A percentile compares a stretch with the other conserved stretches of the same genome.
These are phyloP conservation scores for Mastacembelus armatus DNA, from an alignment of 2,797 vertebrate genomes.

Conservation along the genomic window DNA sequence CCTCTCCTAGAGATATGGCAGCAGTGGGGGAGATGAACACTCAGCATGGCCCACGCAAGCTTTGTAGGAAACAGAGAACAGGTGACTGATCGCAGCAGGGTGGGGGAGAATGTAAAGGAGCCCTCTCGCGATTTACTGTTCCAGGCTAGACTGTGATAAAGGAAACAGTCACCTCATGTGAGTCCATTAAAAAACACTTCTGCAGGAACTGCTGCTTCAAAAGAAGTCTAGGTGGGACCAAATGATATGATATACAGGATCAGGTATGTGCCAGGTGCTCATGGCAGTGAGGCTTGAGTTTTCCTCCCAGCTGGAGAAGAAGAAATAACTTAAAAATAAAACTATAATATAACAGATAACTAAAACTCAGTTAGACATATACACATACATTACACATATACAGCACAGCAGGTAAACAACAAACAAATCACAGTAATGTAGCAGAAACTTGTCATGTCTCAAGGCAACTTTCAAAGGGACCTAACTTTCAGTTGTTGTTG, in stretches of 20 bases:
- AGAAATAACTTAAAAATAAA: constrained; percentile 60
- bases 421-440: constrained; percentile 57
- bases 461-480: constrained; percentile 66
- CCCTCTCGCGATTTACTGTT: constrained; percentile 49
- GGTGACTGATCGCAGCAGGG: constrained; percentile 66
- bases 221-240: constrained; percentile 18
- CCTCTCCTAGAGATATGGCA: constrained; percentile 56
- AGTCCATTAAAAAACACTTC: constrained; percentile 43
- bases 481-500: constrained; percentile 69
- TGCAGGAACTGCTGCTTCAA: constrained; percentile 24
- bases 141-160: constrained; percentile 41
- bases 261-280: constrained; percentile 36
- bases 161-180: constrained; percentile 46
- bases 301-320: constrained; percentile 23
- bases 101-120: constrained; percentile 37
- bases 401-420: constrained; percentile 68
- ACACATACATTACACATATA: no score
- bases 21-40: constrained; percentile 53
- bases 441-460: constrained; percentile 45
- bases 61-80: constrained; percentile 62
- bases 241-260: constrained; percentile 23
- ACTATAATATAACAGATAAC: constrained; percentile 41
- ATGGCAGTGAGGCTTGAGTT: constrained; percentile 15
- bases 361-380: constrained; percentile 32
- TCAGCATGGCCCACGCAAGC: constrained; percentile 59